Conservation (phyloP, 1,140 invertebrate genomes). For the Anastatus disparis region DNA sequence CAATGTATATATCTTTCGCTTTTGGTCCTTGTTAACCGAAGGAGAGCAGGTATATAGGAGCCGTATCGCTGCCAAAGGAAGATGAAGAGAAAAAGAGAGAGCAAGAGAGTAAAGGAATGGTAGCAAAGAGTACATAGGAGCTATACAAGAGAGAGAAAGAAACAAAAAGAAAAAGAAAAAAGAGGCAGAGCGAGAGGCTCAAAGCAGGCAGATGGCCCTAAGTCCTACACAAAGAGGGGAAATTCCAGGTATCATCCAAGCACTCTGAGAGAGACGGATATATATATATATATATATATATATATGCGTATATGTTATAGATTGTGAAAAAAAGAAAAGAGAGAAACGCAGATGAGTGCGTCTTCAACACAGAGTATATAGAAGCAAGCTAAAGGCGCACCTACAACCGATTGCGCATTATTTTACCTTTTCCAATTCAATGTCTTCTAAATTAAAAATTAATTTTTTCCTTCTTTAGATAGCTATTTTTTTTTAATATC, state of each 20-base stretch:
- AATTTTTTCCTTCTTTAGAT: too few relatives aligned
- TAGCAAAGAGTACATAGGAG: neutral
- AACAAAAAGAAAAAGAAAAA: neutral
- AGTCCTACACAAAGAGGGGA: conserved; percentile 29
- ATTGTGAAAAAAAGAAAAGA: neutral
- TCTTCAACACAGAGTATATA: neutral
- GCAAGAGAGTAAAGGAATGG: too few relatives aligned
- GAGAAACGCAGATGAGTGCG: neutral
- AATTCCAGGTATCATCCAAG: conserved; percentile 38
- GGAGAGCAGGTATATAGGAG: conserved; percentile 14
- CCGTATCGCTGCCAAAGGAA: neutral
- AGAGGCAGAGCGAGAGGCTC: neutral
- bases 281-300: neutral
- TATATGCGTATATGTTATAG: too few relatives aligned
- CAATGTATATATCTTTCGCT: too few relatives aligned
- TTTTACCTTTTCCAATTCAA: neutral
- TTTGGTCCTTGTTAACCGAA: too few relatives aligned
- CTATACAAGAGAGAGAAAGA: neutral
- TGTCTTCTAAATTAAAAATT: too few relatives aligned
- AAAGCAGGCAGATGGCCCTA: conserved; percentile 4
- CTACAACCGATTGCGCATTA: neutral
- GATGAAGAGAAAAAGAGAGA: too few relatives aligned
- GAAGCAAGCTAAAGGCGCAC: too few relatives aligned
- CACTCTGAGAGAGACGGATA: neutral
- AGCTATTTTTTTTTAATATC: too few relatives aligned